A percentile compares a stretch with the other conserved stretches of the same genome.
Conservation (phyloP, 2,113 vertebrate species). For the Chloropsis cyanopogon region DNA sequence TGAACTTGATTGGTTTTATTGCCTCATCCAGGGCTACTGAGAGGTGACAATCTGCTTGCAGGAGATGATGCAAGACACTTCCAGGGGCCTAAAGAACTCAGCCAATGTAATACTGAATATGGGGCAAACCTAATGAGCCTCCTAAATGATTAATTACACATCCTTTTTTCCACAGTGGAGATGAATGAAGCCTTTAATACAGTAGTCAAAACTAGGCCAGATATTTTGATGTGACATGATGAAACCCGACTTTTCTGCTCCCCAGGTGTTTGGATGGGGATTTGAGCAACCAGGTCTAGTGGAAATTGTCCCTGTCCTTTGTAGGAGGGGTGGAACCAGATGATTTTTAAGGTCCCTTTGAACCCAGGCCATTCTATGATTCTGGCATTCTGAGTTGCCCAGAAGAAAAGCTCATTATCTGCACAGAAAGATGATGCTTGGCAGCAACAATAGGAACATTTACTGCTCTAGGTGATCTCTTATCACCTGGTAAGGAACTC, state of each 20-base stretch:
- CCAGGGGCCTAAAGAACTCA: background rate
- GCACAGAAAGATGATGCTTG: background rate
- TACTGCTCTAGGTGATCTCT: background rate
- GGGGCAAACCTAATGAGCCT: background rate
- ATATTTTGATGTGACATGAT: background rate
- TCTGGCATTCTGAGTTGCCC: background rate
- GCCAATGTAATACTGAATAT: background rate
- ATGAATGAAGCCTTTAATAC: background rate
- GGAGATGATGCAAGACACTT: background rate
- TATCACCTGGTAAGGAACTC: background rate
- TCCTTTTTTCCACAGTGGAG: background rate
- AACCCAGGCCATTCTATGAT: background rate
- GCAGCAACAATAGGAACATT: background rate
- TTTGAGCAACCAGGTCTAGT: background rate
- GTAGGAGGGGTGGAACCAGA: background rate
- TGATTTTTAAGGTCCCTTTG: background rate
- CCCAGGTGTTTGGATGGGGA: background rate
- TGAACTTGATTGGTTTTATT: constrained; percentile 1
- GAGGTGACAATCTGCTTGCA: background rate
- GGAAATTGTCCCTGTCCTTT: background rate
- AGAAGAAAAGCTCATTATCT: background rate
- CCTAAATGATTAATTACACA: constrained; percentile 16
- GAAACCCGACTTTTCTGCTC: background rate
- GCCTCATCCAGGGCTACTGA: background rate
- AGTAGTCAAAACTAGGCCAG: background rate